These are phyloP conservation scores for Callorhinus ursinus DNA, from an alignment of 2,113 vertebrate species.

Conservation along the genomic window DNA sequence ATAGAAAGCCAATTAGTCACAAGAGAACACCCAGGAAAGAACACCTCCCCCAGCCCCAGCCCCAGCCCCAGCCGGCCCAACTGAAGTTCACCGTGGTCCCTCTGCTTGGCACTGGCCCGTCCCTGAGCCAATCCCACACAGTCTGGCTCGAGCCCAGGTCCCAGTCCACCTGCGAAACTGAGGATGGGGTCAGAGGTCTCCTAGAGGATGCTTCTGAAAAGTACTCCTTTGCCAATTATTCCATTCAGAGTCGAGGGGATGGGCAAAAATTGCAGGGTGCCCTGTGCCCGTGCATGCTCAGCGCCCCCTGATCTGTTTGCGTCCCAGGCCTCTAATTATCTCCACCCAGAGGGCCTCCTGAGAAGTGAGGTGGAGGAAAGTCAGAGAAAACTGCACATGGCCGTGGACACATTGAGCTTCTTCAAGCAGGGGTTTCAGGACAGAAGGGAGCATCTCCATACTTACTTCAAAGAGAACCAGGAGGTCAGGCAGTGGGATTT, in stretches of 20 bases:
- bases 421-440: constrained; percentile 89
- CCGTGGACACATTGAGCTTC: constrained; percentile 84
- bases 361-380: constrained; percentile 91
- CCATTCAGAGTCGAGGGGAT: background rate
- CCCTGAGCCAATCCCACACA: background rate
- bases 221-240: background rate
- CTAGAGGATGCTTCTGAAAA: background rate
- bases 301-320: background rate
- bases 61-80: too few species aligned
- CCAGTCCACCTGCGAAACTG: background rate
- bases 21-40: background rate
- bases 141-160: background rate
- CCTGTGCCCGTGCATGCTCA: background rate
- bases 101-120: background rate
- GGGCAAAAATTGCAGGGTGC: background rate
- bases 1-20: background rate
- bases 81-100: background rate
- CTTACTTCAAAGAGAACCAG: constrained; percentile 86
- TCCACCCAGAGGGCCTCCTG: constrained; percentile 92
- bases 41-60: background rate
- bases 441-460: constrained; percentile 83
- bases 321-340: constrained; percentile 87
- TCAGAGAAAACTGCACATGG: constrained; percentile 87
- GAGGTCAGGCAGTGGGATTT: constrained; percentile 91
- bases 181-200: background rate